Conservation (phyloP, 2,888 invertebrate species). For the Machimus atricapillus region DNA sequence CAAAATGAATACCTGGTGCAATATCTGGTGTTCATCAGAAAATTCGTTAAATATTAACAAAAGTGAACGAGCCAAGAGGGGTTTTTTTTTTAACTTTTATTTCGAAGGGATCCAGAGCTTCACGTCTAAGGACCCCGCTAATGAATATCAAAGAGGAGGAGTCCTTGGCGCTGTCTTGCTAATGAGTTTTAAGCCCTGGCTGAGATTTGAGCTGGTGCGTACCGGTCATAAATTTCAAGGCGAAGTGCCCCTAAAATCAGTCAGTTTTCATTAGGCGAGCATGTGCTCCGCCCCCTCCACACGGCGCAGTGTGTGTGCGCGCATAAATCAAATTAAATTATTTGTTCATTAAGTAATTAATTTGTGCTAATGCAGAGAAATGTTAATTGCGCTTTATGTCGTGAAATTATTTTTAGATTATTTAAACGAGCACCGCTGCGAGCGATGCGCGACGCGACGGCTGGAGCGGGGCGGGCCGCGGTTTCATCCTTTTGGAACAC, state of each 20-base stretch:
- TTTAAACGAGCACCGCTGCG: neutral
- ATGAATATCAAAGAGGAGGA: constrained; percentile 8
- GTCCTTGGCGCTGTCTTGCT: neutral
- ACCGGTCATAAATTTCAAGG: neutral
- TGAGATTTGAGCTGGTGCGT: neutral
- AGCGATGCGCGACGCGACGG: neutral
- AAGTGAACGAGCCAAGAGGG: neutral
- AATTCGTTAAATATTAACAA: constrained; percentile 26
- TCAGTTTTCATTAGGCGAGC: neutral
- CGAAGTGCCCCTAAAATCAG: constrained; percentile 16
- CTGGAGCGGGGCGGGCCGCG: neutral
- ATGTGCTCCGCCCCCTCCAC: neutral
- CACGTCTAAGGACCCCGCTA: neutral
- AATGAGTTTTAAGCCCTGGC: neutral
- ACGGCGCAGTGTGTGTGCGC: neutral
- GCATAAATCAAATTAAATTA: constrained; percentile 49
- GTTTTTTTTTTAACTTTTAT: neutral
- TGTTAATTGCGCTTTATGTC: constrained; percentile 43
- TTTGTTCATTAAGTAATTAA: constrained; percentile 50
- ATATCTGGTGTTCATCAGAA: neutral
- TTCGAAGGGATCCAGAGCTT: neutral
- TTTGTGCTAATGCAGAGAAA: constrained; percentile 48
- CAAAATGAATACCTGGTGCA: neutral
- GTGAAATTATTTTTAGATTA: constrained; percentile 36
- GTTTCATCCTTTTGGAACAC: neutral